Base-by-base conservation (phyloP, 2,113 vertebrate species). In the Anser cygnoides region DNA sequence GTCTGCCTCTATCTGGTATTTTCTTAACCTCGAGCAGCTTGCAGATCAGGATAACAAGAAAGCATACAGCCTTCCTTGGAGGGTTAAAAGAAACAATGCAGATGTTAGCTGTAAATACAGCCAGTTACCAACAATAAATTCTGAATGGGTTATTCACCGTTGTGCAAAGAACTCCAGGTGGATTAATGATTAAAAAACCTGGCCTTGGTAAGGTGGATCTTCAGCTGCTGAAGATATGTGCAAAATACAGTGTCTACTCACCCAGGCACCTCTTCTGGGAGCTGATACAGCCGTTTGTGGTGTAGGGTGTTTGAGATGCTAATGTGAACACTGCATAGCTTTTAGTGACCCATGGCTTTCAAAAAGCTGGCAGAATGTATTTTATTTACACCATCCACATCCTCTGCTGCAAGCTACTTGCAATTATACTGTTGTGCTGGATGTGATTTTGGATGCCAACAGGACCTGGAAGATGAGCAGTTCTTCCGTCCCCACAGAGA, bases 341-440 rank as follows among this genome's bases (percentile, higher is more conserved):
- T 78, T 29, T 31, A 13, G 57, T 28, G 50, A 22, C 31, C 57
- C 9, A 1, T 29, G 35, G 44, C 50, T 72, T 59, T 49, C 28
- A 41, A 9, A 17, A 62, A 39, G 7, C 2, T 9, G 29, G 29
- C 31, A 21, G 39, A 31, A 13, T 1, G 9, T 35, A 2, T 29
- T 55, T 54, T 8, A 2, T n/a, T 74, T 39, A 23, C 9, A 3
- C 86, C 35, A 72, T n/a, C 52, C 39, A 49, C 0, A 16, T 54
- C 37, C 43, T 31, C 52, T 2, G 1, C 6, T 63, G 35, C 16
- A 54, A 35, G 19, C 15, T 52, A 14, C 33, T 66, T n/a, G 21
- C 12, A 55, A 11, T 22, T 46, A 3, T 3, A 0, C 44, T 29
- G 12, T 41, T 28, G 9, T 0, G 3, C 33, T 35, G 25, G 49